Evolutionary conservation across 2,888 invertebrate genomes (phyloP).

Genomic region (Hypomecis punctinalis): DNA sequence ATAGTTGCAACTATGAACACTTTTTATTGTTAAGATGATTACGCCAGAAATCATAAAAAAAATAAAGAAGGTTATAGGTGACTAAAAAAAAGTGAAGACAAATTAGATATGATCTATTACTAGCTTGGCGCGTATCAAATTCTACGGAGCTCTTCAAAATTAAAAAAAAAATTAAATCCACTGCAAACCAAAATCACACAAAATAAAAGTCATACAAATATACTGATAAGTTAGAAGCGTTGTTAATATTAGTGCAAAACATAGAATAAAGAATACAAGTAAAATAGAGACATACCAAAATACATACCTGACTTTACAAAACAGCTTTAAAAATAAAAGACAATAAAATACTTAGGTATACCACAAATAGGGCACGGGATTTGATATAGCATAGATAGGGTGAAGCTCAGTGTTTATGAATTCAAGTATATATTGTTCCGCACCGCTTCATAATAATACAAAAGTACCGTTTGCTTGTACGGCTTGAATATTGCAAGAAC

Average conservation of each 20-base stretch:
- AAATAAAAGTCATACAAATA: background rate
- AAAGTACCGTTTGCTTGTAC: too few species aligned
- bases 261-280: constrained; percentile 7
- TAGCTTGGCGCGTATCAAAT: background rate
- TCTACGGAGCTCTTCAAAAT: background rate
- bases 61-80: too few species aligned
- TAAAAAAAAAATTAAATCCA: background rate
- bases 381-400: background rate
- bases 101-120: background rate
- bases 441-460: too few species aligned
- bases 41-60: too few species aligned
- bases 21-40: too few species aligned
- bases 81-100: too few species aligned
- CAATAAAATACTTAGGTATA: background rate
- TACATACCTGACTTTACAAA: background rate
- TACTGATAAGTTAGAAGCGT: background rate
- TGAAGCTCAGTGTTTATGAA: too few species aligned
- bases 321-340: constrained; percentile 4
- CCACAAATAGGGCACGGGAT: background rate
- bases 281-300: background rate
- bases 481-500: too few species aligned
- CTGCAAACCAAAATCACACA: background rate
- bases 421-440: too few species aligned
- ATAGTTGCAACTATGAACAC: too few species aligned
- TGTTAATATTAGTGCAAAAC: constrained; percentile 7